Percentiles rank a stretch among this genome's conserved stretches.
Evolutionary conservation across 2,888 invertebrate genomes (phyloP).

Genomic region (Brachypalpus laphriformis): DNA sequence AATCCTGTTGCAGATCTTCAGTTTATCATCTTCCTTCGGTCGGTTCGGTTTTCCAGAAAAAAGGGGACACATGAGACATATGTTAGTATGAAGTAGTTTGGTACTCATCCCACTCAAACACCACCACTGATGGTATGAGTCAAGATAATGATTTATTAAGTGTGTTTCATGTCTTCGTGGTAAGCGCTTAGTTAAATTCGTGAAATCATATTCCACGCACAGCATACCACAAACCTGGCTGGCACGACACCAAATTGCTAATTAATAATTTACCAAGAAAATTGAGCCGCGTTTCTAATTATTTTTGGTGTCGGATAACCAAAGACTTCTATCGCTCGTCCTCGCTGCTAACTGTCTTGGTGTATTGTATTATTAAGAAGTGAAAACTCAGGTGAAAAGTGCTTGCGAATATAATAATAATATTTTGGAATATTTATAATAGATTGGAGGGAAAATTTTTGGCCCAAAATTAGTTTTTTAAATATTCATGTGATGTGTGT

Average conservation of each 20-base stretch:
- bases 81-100: background rate
- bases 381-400: conserved; percentile 32
- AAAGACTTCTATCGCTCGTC: background rate
- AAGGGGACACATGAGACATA: background rate
- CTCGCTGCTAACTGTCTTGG: background rate
- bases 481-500: conserved; percentile 54
- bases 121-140: background rate
- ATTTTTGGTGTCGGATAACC: conserved; percentile 32
- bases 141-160: conserved; percentile 59
- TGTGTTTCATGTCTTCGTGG: conserved; percentile 37
- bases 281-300: conserved; percentile 46
- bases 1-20: conserved; percentile 49
- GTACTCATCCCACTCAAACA: background rate
- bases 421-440: conserved; percentile 53
- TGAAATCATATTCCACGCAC: conserved; percentile 11
- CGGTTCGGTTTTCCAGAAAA: conserved; percentile 24
- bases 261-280: conserved; percentile 57
- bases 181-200: conserved; percentile 23
- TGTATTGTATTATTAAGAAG: conserved; percentile 12
- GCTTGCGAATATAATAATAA: conserved; percentile 37
- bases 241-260: conserved; percentile 40
- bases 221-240: background rate
- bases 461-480: conserved; percentile 62
- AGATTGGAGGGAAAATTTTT: conserved; percentile 24
- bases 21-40: conserved; percentile 45